Percentiles rank a stretch among this genome's conserved stretches.
Conservation (phyloP, 1,140 invertebrate species). For the Contarinia nasturtii region DNA sequence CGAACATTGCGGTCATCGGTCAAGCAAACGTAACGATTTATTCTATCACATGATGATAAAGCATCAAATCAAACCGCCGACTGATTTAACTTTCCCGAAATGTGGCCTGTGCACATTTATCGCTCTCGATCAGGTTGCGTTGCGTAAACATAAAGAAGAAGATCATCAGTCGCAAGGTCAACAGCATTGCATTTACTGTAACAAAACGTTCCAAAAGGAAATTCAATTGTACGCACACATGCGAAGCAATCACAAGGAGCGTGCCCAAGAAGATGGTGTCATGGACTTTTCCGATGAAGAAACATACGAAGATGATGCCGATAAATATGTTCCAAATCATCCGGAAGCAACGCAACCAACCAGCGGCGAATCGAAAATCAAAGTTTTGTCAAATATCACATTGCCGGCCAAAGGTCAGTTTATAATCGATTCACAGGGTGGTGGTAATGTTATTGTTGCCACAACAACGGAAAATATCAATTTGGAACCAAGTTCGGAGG, state of each 20-base stretch:
- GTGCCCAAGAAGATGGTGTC: conserved; percentile 35
- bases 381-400: conserved; percentile 28
- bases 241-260: conserved; percentile 36
- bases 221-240: conserved; percentile 45
- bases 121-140: conserved; percentile 36
- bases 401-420: conserved; percentile 5
- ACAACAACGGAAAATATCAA: conserved; percentile 4
- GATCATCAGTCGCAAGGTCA: conserved; percentile 23
- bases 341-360: conserved; percentile 10
- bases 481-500: conserved; percentile 28
- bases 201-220: conserved; percentile 39
- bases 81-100: conserved; percentile 47
- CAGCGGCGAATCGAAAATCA: conserved; percentile 21
- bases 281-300: conserved; percentile 39
- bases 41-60: conserved; percentile 64
- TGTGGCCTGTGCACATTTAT: conserved; percentile 57
- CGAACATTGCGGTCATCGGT: conserved; percentile 65
- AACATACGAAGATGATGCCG: conserved; percentile 24
- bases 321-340: conserved; percentile 21
- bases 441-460: conserved; percentile 1
- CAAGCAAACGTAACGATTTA: conserved; percentile 51
- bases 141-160: conserved; percentile 29
- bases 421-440: conserved; percentile 5
- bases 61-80: conserved; percentile 52
- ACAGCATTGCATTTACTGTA: conserved; percentile 44